These are phyloP conservation scores for Esperia sulphurella DNA, from an alignment of 2,888 invertebrate species.

Conservation along the genomic window DNA sequence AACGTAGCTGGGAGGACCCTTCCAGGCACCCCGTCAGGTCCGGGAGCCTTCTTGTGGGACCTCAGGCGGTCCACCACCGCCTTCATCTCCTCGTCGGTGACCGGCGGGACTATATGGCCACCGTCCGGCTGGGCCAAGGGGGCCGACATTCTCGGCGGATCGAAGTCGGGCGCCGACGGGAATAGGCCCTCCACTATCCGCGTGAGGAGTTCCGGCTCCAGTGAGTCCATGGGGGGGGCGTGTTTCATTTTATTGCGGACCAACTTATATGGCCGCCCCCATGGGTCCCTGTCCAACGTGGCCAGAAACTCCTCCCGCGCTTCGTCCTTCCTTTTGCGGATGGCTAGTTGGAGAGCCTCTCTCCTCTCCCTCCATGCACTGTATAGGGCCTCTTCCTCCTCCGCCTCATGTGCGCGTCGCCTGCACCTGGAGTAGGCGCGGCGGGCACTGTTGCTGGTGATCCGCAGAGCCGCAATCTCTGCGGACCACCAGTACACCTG, in stretches of 20 bases:
- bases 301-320: neutral
- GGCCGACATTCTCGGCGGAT: neutral
- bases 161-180: neutral
- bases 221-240: slow-evolving; percentile 5
- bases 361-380: neutral
- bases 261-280: slow-evolving; percentile 1
- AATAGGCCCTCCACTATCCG: neutral
- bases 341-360: neutral
- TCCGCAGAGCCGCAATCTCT: slow-evolving; percentile 5
- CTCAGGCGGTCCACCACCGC: neutral
- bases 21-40: neutral
- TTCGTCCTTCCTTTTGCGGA: neutral
- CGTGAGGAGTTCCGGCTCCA: too few relatives aligned
- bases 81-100: slow-evolving; percentile 1
- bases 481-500: slow-evolving; percentile 16
- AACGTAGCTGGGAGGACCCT: neutral
- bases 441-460: slow-evolving; percentile 6
- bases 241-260: neutral
- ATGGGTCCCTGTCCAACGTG: too few relatives aligned
- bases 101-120: neutral
- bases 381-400: neutral
- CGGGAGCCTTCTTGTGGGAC: neutral
- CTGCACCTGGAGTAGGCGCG: slow-evolving; percentile 10
- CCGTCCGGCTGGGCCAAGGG: neutral
- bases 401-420: neutral